Evolutionary conservation across 2,113 vertebrate species (phyloP).

Genomic region (Dasyprocta punctata): DNA sequence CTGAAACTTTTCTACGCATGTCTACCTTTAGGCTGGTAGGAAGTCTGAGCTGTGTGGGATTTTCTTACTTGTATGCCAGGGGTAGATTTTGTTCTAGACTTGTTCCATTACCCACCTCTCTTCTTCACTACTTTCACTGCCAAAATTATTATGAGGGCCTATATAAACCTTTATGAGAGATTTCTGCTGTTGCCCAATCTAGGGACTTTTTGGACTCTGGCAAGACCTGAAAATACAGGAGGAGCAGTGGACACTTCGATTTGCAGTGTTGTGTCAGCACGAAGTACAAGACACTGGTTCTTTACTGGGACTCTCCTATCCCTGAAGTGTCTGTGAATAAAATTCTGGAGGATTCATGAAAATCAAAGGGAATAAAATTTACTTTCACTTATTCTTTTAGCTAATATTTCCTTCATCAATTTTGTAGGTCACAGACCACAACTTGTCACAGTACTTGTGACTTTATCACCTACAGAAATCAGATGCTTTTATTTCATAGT

Average conservation of each 20-base stretch:
- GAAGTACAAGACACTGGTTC: neutral
- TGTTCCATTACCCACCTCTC: neutral
- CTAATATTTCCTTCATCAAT: neutral
- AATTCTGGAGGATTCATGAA: neutral
- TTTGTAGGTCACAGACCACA: neutral
- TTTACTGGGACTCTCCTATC: neutral
- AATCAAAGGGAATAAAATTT: neutral
- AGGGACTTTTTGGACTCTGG: neutral
- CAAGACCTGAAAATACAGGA: neutral
- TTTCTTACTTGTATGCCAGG: neutral
- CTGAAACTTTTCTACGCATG: neutral
- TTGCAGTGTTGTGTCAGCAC: neutral
- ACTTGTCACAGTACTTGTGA: neutral
- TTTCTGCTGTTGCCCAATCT: neutral
- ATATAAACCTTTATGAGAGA: neutral
- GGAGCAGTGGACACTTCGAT: neutral
- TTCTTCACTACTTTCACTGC: neutral
- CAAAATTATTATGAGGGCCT: neutral
- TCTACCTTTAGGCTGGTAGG: neutral
- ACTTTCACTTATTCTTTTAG: neutral
- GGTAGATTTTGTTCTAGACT: neutral
- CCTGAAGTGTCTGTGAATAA: neutral
- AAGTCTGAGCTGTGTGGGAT: neutral
- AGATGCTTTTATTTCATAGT: neutral
- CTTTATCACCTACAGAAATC: neutral